Conservation (phyloP, 2,113 vertebrate species). For the Epinephelus moara region DNA sequence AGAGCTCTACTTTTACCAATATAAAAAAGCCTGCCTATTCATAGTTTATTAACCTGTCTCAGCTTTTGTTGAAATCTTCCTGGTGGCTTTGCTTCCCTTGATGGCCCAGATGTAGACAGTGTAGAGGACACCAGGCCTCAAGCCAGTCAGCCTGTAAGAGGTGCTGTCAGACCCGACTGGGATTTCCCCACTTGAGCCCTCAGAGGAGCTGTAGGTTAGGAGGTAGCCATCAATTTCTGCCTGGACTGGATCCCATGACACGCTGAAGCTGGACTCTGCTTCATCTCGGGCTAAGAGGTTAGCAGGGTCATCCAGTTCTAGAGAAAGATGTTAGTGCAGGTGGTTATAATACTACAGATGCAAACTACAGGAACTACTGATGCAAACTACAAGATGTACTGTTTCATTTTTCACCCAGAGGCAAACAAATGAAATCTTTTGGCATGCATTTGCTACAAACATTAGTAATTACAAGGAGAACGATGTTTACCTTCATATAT, state of each 20-base stretch:
- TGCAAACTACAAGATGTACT: conserved; percentile 34
- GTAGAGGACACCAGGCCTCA: conserved; percentile 86
- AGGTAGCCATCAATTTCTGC: conserved; percentile 85
- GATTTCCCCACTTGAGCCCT: conserved; percentile 79
- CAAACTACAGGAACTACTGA: conserved; percentile 27
- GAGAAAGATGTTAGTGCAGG: conserved; percentile 48
- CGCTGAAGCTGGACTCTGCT: conserved; percentile 81
- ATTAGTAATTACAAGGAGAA: not conserved
- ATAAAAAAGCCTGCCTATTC: not conserved
- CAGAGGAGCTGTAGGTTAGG: conserved; percentile 83
- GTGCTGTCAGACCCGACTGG: conserved; percentile 76
- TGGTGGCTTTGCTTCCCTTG: conserved; percentile 82
- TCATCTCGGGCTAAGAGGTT: conserved; percentile 68
- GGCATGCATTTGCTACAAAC: conserved; percentile 12
- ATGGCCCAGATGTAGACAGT: conserved; percentile 83
- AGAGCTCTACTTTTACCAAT: not conserved
- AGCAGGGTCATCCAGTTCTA: conserved; percentile 68
- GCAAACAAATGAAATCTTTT: conserved; percentile 1
- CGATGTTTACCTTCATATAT: not conserved
- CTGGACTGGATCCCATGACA: conserved; percentile 83
- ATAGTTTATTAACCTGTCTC: conserved; percentile 82
- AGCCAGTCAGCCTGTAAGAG: conserved; percentile 71
- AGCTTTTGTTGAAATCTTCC: conserved; percentile 74
- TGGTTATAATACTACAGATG: conserved; percentile 44
- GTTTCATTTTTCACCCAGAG: conserved; percentile 24